Conservation (phyloP, 2,797 vertebrate genomes). For the Helostoma temminkii region DNA sequence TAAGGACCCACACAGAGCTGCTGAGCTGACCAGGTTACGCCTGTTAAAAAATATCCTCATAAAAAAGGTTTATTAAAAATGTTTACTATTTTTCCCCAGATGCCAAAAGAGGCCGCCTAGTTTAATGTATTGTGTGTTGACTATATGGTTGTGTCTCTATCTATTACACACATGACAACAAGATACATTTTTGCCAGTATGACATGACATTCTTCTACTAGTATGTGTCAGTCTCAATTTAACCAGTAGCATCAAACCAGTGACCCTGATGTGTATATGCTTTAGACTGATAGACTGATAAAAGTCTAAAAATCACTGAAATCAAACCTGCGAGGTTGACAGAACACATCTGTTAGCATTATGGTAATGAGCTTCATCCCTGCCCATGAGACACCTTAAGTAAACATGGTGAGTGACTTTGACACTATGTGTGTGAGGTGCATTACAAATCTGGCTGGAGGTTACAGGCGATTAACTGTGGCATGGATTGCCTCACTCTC, state of each 20-base stretch:
- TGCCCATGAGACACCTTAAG: constrained; percentile 10
- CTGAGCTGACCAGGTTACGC: too few relatives aligned
- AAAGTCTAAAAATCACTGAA: constrained; percentile 5
- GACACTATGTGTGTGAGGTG: constrained; percentile 31
- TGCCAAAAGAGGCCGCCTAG: too few relatives aligned
- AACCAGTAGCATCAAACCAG: not conserved
- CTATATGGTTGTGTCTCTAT: too few relatives aligned
- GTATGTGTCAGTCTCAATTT: not conserved
- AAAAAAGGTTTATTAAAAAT: too few relatives aligned
- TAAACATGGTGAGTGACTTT: constrained; percentile 42
- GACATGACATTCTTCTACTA: not conserved
- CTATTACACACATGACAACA: constrained; percentile 11
- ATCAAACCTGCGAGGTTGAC: not conserved
- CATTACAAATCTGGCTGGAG: constrained; percentile 10
- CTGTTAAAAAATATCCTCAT: too few relatives aligned
- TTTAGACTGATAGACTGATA: not conserved
- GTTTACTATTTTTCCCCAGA: too few relatives aligned
- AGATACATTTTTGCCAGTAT: constrained; percentile 2
- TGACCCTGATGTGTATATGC: not conserved
- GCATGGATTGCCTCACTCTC: not conserved
- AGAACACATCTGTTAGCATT: constrained; percentile 5
- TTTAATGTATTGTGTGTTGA: too few relatives aligned
- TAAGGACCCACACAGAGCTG: too few relatives aligned
- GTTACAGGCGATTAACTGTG: constrained; percentile 10
- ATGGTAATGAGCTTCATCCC: constrained; percentile 14